phyloP scores from a whole-genome alignment of 64 coral and sea anemone species.

The Porites lutea region DNA sequence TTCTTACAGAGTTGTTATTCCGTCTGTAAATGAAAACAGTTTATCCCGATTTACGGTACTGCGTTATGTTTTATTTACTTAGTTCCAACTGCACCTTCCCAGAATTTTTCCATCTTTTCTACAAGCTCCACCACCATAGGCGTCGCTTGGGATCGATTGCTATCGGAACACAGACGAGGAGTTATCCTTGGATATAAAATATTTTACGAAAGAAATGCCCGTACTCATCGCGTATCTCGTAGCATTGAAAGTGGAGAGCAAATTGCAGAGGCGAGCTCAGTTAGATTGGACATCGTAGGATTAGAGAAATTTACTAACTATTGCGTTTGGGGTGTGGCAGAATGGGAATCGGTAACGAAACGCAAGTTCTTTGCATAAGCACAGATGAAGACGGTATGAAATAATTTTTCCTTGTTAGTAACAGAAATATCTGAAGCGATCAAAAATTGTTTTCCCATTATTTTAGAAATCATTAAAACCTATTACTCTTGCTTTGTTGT shows the following conservation, averaged over 20 bases:
- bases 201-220: neutral
- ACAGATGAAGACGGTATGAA: slow-evolving; percentile 51
- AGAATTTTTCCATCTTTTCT: neutral
- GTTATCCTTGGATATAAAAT: slow-evolving; percentile 46
- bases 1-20: too few species aligned
- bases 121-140: slow-evolving; percentile 26
- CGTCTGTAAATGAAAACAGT: too few species aligned
- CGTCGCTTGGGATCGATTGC: slow-evolving; percentile 45
- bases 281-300: neutral
- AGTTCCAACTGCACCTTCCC: slow-evolving; percentile 46
- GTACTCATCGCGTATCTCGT: neutral
- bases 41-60: too few species aligned
- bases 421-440: too few species aligned
- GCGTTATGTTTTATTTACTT: slow-evolving; percentile 5
- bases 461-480: too few species aligned
- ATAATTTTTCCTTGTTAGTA: too few species aligned
- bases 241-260: neutral
- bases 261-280: neutral
- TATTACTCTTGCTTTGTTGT: too few species aligned
- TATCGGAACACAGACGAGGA: slow-evolving; percentile 11
- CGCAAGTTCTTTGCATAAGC: neutral
- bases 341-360: neutral
- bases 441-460: too few species aligned
- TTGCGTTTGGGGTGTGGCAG: slow-evolving; percentile 11
- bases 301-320: slow-evolving; percentile 38